Evolutionary conservation across 1,140 invertebrate species (phyloP).

Genomic region (Bradysia coprophila): DNA sequence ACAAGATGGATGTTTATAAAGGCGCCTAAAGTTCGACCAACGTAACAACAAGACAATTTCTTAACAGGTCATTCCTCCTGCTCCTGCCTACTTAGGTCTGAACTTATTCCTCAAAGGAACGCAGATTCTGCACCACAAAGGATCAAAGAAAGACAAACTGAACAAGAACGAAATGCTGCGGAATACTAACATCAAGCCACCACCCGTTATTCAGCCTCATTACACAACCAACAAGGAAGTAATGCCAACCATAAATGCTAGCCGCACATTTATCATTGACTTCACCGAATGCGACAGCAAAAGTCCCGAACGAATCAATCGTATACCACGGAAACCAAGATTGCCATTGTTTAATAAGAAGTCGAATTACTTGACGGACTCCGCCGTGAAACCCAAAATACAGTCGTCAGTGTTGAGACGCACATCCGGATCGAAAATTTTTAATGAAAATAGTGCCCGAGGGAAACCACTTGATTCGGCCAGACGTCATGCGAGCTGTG

Average conservation of each 20-base stretch:
- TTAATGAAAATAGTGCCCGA: neutral
- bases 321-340: neutral
- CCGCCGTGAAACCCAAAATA: neutral
- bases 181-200: neutral
- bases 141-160: neutral
- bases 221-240: neutral
- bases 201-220: neutral
- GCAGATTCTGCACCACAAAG: conserved; percentile 7
- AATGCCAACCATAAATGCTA: neutral
- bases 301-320: neutral
- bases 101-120: conserved; percentile 22
- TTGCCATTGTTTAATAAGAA: neutral
- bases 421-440: neutral
- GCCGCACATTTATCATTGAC: neutral
- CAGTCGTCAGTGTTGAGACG: neutral
- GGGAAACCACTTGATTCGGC: neutral
- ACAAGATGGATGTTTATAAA: no score
- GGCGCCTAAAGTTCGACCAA: conserved; percentile 9
- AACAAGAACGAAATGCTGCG: no score
- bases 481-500: conserved; percentile 1
- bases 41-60: no score
- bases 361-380: neutral
- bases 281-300: neutral
- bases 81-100: conserved; percentile 64
- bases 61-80: conserved; percentile 43